Evolutionary conservation across 1,140 invertebrate species (phyloP), one percentile per base, ranked within the genome.

Genomic region (Meloidogyne floridensis): DNA sequence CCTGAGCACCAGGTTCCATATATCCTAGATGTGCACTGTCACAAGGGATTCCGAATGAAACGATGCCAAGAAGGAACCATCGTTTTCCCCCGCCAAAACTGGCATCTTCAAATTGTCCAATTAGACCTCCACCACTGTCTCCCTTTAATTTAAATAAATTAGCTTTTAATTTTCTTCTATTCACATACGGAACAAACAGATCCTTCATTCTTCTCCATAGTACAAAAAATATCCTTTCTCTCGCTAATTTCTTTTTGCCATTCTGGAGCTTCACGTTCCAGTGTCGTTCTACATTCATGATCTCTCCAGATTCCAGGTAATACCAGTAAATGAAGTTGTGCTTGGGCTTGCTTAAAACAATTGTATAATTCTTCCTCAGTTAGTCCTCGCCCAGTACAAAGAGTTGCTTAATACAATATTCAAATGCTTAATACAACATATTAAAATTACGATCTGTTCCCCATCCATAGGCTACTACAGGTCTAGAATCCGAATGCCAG

Each of bases 21-120:
- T 1, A 0, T 8, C 15, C 10, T n/a, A 1, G 2, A n/a, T 65
- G 59, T 7, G 59, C n/a, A 1, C 7, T 0, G 2, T n/a, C 6
- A 18, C 59, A 65, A n/a, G 59, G 5, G 0, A 65, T 8, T 3
- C 75, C 75, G 18, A 69, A 54, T 15, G 75, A 77, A 77, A 77
- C 13, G 11, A 77, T n/a, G 6, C 75, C 75, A 2, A 77, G n/a
- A n/a, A 77, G 8, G 53, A 77, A 77, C 75, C 75, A 77, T 6
- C 75, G 75, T 42, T 69, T 42, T 56, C 75, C 32, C 11, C 75
- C 75, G 13, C 13, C 69, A 65, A 65, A 65, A 15, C 59, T 65
- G n/a, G 18, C 75, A 69, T 77, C 75, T 69, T 77, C 53, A 77
- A 77, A 77, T 15, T 77, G 56, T 13, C 75, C 75, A 18, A 77